Base-by-base conservation (phyloP, 2,797 vertebrate species). In the Gymnoscopelus braueri region DNA sequence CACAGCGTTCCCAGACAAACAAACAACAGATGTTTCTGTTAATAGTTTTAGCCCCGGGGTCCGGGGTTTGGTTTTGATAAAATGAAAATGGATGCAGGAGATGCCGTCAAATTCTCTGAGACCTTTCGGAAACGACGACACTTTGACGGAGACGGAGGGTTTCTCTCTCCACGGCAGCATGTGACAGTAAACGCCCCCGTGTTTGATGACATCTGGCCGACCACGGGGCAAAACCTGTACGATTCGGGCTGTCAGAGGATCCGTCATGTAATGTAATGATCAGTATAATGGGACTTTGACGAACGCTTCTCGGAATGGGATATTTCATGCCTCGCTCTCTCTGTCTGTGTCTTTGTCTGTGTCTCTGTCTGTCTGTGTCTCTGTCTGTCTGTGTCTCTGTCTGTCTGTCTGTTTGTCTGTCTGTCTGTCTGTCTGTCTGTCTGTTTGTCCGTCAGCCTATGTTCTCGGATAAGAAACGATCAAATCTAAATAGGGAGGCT, bases 21-120 rank as follows among this genome's bases (percentile, higher is more conserved):
- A 89, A 84, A 5, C 6, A 39, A 83, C 81, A 87, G 84, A 81
- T 74, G 62, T 84, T 81, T 81, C 60, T 61, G 64, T 84, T 87
- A 87, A 84, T 84, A 80, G 74, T 84, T 84, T 85, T 81, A 81
- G 67, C 84, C 72, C 69, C 39, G 12, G 39, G 61, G 66, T 83
- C 50, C 76, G 72, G 75, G 79, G 64, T 39, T 8, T 7, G 39
- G 8, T 44, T 39, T 85, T 78, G 60, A 19, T 19, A 58, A 83
- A 87, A 87, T 86, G 78, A 84, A 86, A 87, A 77, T 75, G 83
- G 79, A 87, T 73, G 63, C 80, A 79, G 29, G 59, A 71, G 44
- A 35, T 23, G 29, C 39, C 39, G 39, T 10, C 7, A 8, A 5
- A 44, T 44, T 44, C 39, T 44, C 9, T 7, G 39, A 44, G 39